Evolutionary conservation across 2,888 invertebrate genomes (phyloP), one percentile per base, ranked within the genome.

Genomic region (Ectropis crepuscularia): DNA sequence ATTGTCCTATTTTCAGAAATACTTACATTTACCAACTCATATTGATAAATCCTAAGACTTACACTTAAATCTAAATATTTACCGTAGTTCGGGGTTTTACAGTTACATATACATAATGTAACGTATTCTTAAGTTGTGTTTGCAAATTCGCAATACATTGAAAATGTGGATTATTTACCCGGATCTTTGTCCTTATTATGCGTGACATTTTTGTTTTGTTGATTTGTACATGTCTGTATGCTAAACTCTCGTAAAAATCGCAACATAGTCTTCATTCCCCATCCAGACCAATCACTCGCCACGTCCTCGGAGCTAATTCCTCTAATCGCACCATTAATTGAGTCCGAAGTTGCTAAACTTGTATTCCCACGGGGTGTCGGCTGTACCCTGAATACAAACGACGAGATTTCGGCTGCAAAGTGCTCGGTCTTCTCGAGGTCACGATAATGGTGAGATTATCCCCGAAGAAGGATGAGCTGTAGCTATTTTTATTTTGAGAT

Each of bases 271-370:
- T 45, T 37, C 11, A 11, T 6, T 53, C 10, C 43, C 39, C 47
- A 16, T 12, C 37, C 53, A 36, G 46, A 62, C 57, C 63, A 49
- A 64, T 64, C 61, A 59, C 64, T 61, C 68, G 48, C 78, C 79
- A 63, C 77, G 87, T 87, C 80, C 83, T 88, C 82, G 78, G 79
- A 86, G 80, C 86, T 87, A 88, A 90, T 89, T 88, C 83, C 79
- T 84, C 87, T 86, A 89, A 91, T 90, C 87, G 88, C 75, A 79
- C 82, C 88, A 90, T 91, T 90, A 91, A 90, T 90, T 88, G 87
- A 83, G 79, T 80, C 75, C 81, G 79, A 88, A 89, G 82, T 89
- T 87, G 82, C 74, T 80, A 83, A 88, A 88, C 46, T 88, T 79
- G 79, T 76, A 83, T 84, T 78, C 81, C 81, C 80, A 61, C 43